Evolutionary conservation across 2,888 invertebrate genomes (phyloP).

Genomic region (Tryphoninae sp.): DNA sequence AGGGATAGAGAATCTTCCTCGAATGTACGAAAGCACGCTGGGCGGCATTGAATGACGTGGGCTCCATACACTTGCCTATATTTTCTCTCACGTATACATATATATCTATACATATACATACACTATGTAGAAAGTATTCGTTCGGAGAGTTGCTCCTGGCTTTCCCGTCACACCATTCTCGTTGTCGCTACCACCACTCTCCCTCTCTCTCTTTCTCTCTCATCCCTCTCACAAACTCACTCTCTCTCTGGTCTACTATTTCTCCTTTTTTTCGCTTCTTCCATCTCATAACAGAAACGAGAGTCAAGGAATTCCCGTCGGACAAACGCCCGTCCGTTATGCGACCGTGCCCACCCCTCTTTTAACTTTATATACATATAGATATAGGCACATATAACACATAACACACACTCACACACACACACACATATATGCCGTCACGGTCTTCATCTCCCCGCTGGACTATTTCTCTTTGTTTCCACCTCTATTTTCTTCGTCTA

Average conservation of each 20-base stretch:
- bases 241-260: constrained; percentile 22
- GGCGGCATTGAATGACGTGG: constrained; percentile 61
- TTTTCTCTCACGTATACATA: constrained; percentile 12
- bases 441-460: constrained; percentile 35
- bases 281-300: constrained; percentile 55
- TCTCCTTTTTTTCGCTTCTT: constrained; percentile 19
- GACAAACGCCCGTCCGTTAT: constrained; percentile 57
- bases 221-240: constrained; percentile 12
- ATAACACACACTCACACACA: neutral
- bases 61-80: constrained; percentile 54
- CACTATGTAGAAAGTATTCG: constrained; percentile 50
- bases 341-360: constrained; percentile 24
- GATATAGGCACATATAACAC: neutral
- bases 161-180: constrained; percentile 45
- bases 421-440: constrained; percentile 20
- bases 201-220: constrained; percentile 41
- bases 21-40: constrained; percentile 57
- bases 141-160: constrained; percentile 53
- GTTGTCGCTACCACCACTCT: constrained; percentile 40
- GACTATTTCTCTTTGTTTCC: constrained; percentile 41
- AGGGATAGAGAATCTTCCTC: constrained; percentile 59
- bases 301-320: constrained; percentile 56
- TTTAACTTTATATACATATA: neutral
- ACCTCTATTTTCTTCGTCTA: constrained; percentile 15
- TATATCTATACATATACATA: neutral